Percentiles rank a stretch among this genome's conserved stretches.
Evolutionary conservation across 1,140 invertebrate genomes (phyloP).

Genomic region (Idris sp.): DNA sequence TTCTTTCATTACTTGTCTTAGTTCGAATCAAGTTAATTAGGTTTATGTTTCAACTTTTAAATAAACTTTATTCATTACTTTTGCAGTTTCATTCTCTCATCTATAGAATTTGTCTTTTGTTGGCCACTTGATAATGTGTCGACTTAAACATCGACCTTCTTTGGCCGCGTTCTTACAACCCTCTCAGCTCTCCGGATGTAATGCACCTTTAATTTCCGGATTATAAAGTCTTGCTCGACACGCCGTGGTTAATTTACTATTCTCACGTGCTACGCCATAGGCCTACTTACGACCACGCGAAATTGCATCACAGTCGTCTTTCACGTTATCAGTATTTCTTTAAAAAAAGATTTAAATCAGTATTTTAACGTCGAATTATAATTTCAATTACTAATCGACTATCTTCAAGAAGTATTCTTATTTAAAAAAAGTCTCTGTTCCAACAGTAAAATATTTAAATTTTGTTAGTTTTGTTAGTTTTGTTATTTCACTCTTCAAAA

Average conservation of each 20-base stretch:
- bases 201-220: constrained; percentile 77
- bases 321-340: constrained; percentile 39
- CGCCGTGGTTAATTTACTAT: constrained; percentile 71
- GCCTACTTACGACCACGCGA: constrained; percentile 29
- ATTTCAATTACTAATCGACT: no score
- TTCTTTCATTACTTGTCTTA: no score
- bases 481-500: no score
- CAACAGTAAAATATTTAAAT: no score
- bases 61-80: no score
- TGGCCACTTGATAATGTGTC: constrained; percentile 17
- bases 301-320: constrained; percentile 33
- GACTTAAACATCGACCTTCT: constrained; percentile 35
- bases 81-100: constrained; percentile 2
- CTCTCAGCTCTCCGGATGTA: constrained; percentile 68
- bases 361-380: neutral
- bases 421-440: no score
- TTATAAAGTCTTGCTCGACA: constrained; percentile 74
- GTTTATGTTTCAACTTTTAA: no score
- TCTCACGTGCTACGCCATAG: constrained; percentile 65
- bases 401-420: no score
- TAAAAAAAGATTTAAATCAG: constrained; percentile 19
- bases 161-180: constrained; percentile 22
- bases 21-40: no score
- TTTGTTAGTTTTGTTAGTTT: no score
- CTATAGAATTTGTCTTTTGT: constrained; percentile 22